Base-by-base conservation (phyloP, 2,888 invertebrate genomes). In the Diabrotica balteata region DNA sequence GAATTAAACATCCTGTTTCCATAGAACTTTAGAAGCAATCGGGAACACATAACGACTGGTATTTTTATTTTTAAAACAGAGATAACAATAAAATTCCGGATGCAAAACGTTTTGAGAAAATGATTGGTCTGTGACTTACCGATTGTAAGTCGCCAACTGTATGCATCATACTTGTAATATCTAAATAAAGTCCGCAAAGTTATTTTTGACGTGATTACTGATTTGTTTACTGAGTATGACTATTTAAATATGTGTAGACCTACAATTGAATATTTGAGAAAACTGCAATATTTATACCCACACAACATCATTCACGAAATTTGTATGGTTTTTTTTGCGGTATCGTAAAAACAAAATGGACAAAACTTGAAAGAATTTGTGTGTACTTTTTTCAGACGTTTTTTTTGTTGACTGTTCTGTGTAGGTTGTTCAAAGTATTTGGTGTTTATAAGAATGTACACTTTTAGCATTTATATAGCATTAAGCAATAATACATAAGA, bases 141-240 rank as follows among this genome's bases (percentile, higher is more conserved):
- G 57, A 68, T 70, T 69, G 59, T 68, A 66, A 61, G 68, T 42
- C 49, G 59, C 49, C 50, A 59, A 51, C 11, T 44, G 11, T 44
- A 10, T 59, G 51, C 11, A 52, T 52, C 17, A 44, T 7, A 32
- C 4, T 17, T 58, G 52, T 53, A 62, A 62, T 47, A 62, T 62
- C 52, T 61, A 61, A 53, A 61, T 61, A 52, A 53, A 61, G 42
- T 62, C 10, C 47, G 62, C 62, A 53, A 62, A 62, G 62, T 47
- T 62, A 62, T 62, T 62, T 62, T 54, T 42, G 47, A 42, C 62
- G 9, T 17, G 46, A 62, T 62, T 62, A 62, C 54, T 52, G 46
- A 54, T 54, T 61, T 61, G 61, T 61, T 61, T 52, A 61, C 52
- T 43, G 44, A 60, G 45, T 45, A 42, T 44, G 42, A 51, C 46